Conservation (phyloP, 1,140 invertebrate genomes). For the Uloborus diversus region DNA sequence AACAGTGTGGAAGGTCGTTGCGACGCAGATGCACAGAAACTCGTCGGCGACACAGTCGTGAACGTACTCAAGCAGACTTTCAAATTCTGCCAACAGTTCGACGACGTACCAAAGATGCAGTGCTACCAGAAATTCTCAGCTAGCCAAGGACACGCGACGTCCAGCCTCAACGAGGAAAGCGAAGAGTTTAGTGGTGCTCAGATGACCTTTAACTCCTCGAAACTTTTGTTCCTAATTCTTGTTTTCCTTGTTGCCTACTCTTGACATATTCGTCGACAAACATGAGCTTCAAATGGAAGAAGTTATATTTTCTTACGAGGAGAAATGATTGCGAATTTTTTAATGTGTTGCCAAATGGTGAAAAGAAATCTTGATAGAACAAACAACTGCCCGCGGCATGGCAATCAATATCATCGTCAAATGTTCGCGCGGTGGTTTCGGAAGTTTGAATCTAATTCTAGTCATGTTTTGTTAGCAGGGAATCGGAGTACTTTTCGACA, state of each 20-base stretch:
- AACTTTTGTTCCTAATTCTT: background rate
- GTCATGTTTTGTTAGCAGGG: no score
- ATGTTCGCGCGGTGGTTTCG: no score
- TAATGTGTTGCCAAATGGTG: no score
- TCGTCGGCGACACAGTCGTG: slow-evolving; percentile 36
- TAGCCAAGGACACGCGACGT: slow-evolving; percentile 17
- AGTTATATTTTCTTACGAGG: no score
- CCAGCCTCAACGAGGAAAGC: background rate
- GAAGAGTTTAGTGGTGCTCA: background rate
- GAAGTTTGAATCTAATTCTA: no score
- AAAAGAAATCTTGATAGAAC: no score
- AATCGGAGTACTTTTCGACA: no score
- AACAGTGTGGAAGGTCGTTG: slow-evolving; percentile 33
- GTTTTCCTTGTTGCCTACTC: background rate
- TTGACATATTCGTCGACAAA: no score
- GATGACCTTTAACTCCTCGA: background rate
- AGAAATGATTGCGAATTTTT: no score
- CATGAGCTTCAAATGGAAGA: no score
- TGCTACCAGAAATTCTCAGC: slow-evolving; percentile 8
- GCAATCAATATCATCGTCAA: no score
- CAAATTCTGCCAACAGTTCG: slow-evolving; percentile 15
- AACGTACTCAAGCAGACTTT: slow-evolving; percentile 29
- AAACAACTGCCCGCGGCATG: no score
- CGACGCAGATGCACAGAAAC: slow-evolving; percentile 31
- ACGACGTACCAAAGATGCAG: background rate